Conservation (phyloP, 2,797 vertebrate species). For the Tachyglossus aculeatus region DNA sequence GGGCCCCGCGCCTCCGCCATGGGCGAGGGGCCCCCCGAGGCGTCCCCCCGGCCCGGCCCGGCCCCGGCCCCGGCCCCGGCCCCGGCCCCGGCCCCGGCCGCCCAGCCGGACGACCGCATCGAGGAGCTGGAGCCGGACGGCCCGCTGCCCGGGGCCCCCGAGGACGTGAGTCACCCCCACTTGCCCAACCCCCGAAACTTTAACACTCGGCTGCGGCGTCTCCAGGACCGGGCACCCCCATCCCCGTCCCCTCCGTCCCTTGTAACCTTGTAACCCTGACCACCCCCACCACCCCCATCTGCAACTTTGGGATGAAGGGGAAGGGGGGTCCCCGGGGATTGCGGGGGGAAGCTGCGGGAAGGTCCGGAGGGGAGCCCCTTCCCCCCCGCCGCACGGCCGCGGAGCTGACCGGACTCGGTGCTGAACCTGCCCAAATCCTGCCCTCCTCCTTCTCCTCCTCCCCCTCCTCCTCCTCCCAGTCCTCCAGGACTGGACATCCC, state of each 20-base stretch:
- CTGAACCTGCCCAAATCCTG: not conserved
- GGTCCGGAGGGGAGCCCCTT: constrained; percentile 34
- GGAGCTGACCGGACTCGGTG: constrained; percentile 31
- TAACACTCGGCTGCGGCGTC: not conserved
- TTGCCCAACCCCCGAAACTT: constrained; percentile 45
- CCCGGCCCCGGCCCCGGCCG: constrained; percentile 88
- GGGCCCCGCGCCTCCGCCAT: not conserved
- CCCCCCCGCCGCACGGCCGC: constrained; percentile 42
- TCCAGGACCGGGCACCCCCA: not conserved
- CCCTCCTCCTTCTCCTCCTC: constrained; percentile 19
- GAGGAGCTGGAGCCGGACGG: constrained; percentile 90
- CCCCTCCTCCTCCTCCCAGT: not conserved
- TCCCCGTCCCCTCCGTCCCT: not conserved
- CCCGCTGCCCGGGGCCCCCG: constrained; percentile 71
- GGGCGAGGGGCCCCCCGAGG: not conserved
- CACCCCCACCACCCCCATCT: too few relatives aligned
- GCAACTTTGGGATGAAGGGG: constrained; percentile 43
- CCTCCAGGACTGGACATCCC: not conserved
- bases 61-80: constrained; percentile 60
- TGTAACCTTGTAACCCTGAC: not conserved
- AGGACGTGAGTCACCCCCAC: constrained; percentile 73
- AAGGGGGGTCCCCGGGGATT: constrained; percentile 28
- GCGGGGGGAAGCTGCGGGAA: not conserved
- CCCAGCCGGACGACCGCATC: constrained; percentile 91
- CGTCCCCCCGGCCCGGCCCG: not conserved